Evolutionary conservation across 2,113 vertebrate genomes (phyloP), one percentile per base, ranked within the genome.

Genomic region (Periophthalmus modestus): DNA sequence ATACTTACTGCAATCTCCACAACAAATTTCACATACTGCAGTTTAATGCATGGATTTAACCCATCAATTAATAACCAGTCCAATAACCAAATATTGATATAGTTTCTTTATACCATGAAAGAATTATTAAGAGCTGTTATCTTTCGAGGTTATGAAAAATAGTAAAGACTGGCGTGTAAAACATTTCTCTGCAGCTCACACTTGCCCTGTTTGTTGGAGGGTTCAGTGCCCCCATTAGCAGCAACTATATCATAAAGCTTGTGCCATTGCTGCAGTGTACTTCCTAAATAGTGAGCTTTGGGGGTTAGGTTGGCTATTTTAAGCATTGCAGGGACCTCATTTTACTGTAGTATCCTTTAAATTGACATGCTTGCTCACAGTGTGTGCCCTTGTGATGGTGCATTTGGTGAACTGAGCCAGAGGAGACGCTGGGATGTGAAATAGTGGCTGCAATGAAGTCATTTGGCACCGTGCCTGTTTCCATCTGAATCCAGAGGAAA

Each of bases 381-480:
- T 69, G 23, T 47, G 70, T 72, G 78, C 68, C 73, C 67, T 79
- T 73, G 71, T 57, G 79, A 80, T 83, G 85, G 81, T 85, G 80
- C 86, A 82, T 84, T 88, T 72, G 74, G 71, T 83, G 83, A 86
- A 73, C 85, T 58, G 15, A 70, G 86, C 86, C 85, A 85, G 82
- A 15, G 83, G 77, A 80, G 77, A 85, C 71, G 81, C 75, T 82
- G 81, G 81, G 79, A 90, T 88, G 84, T 85, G 81, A 89, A 89
- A 90, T 74, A 69, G 78, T 85, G 84, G 82, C 77, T 79, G 85
- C 83, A 91, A 85, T 92, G 91, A 94, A 95, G 93, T 94, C 89
- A 89, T 87, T 91, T 96, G 95, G 94, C 89, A 69, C n/a, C 48
- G 70, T 77, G 94, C 94, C 93, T 83, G 83, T 94, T 95, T 95